Base-by-base conservation (phyloP, 2,888 invertebrate genomes). In the Drosophila cognata region DNA sequence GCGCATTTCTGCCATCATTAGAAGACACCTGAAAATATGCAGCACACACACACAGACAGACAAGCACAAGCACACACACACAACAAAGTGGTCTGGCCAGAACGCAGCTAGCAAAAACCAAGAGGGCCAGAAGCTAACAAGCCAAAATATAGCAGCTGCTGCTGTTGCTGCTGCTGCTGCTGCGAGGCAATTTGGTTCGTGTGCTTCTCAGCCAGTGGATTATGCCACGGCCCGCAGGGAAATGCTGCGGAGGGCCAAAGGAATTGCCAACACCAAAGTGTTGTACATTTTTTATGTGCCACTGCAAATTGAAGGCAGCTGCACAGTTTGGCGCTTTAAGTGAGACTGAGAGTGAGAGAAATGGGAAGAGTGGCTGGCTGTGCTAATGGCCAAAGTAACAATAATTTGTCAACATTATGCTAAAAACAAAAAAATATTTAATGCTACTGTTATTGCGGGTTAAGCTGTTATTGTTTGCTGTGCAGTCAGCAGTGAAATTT, bases 1-100 rank as follows among this genome's bases (percentile, higher is more conserved):
- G 85, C 77, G 74, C 88, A 89, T 84, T 87, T 84, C 73, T 78
- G 77, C 78, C 82, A 77, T 86, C 88, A 86, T 82, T 86, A 85
- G 86, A 81, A 74, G 79, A 70, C 76, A 79, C 81, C 85, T 72
- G 74, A 67, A 84, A 84, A 62, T 80, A 77, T 79, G 79, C 84
- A 77, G 62, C 64, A 16, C 10, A 25, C 16, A 25, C 53, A 21
- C 2, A 51, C 33, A n/a, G 25, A 35, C 0, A n/a, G 11, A 51
- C 50, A 16, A 2, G 18, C 33, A 53, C 16, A 36, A 21, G 21
- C 8, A n/a, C 31, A 25, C 46, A 46, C 21, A 69, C 60, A 74
- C 28, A 71, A 8, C 72, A 63, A 79, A 80, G 73, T 79, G 73
- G 53, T 56, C 68, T 69, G 77, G 52, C 77, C 56, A 68, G 28